phyloP scores from a whole-genome alignment of 2,888 invertebrate genomes.

The Cremastinae sp. region DNA sequence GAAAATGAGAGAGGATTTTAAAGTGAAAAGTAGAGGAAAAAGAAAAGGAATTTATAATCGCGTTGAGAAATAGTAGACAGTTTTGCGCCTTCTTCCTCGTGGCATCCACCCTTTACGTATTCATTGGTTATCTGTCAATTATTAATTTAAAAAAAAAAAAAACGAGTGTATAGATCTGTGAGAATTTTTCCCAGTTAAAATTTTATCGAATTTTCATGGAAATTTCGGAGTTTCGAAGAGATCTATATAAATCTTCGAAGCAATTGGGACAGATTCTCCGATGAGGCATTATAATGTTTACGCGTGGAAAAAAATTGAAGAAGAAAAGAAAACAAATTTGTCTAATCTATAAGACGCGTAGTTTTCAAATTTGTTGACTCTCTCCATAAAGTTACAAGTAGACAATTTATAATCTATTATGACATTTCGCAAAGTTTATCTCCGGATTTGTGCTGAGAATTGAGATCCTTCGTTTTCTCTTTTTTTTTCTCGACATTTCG shows the following conservation, averaged over 20 bases:
- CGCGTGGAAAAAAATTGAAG: conserved; percentile 30
- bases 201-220: no score
- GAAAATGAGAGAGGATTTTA: conserved; percentile 56
- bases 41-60: conserved; percentile 61
- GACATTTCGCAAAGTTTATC: conserved; percentile 74
- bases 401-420: conserved; percentile 66
- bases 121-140: conserved; percentile 79
- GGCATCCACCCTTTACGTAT: conserved; percentile 73
- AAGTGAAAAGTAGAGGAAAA: conserved; percentile 9
- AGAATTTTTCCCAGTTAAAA: conserved; percentile 54
- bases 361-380: conserved; percentile 75
- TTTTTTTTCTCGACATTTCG: conserved; percentile 1
- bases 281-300: conserved; percentile 52
- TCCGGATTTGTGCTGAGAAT: conserved; percentile 36
- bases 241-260: conserved; percentile 34
- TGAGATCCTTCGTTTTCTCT: neutral
- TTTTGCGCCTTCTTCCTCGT: conserved; percentile 75
- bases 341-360: conserved; percentile 65
- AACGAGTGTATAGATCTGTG: conserved; percentile 14
- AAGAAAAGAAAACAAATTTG: conserved; percentile 50
- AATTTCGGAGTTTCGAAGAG: conserved; percentile 12
- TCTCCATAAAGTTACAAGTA: conserved; percentile 72
- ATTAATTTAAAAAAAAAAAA: conserved; percentile 73
- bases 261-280: conserved; percentile 47
- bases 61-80: conserved; percentile 62